Evolutionary conservation across 2,113 vertebrate species (phyloP), one percentile per base, ranked within the genome.

Genomic region (Piaya cayana): DNA sequence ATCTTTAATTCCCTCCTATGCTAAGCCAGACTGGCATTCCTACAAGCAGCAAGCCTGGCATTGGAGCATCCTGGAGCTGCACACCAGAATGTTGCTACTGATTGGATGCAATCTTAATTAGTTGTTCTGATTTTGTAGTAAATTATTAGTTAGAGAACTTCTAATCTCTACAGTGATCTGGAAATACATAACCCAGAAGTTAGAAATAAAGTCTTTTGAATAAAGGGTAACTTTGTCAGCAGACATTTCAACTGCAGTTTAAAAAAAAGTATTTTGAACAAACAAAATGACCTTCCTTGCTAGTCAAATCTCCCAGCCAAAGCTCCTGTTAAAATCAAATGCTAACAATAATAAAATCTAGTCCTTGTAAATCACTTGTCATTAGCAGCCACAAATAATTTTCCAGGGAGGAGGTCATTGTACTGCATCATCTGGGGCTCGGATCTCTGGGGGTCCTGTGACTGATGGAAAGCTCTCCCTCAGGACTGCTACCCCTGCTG

Each of bases 61-160:
- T 36, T 0, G 10, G 49, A 50, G 52, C 39, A 30, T 27, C 20
- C 39, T 45, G 39, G 43, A 64, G 43, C 23, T 19, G 27, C 4
- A 4, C 7, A 21, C 5, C 20, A 45, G 32, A 64, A 34, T 9
- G 22, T 23, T 7, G 8, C 22, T 8, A 43, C 34, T 49, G 20
- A 53, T 6, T 72, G 55, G 56, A 56, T 90, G 45, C 56, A 83
- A 42, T 90, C 79, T 85, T 90, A 82, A 64, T 93, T 96, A 96
- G 71, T 55, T 90, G 75, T 93, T 90, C 36, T 85, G 76, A 91
- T 92, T 86, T 91, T 49, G 27, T 17, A 60, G 6, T 26, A 36
- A 75, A 25, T 62, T 42, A 53, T 14, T 34, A 79, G 10, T 8
- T 17, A 56, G 25, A 10, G n/a, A 34, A 27, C 6, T 25, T 65